Percentiles rank a stretch among this genome's conserved stretches.
Evolutionary conservation across 1,140 invertebrate genomes (phyloP).

Genomic region (Neoseiulus cucumeris): DNA sequence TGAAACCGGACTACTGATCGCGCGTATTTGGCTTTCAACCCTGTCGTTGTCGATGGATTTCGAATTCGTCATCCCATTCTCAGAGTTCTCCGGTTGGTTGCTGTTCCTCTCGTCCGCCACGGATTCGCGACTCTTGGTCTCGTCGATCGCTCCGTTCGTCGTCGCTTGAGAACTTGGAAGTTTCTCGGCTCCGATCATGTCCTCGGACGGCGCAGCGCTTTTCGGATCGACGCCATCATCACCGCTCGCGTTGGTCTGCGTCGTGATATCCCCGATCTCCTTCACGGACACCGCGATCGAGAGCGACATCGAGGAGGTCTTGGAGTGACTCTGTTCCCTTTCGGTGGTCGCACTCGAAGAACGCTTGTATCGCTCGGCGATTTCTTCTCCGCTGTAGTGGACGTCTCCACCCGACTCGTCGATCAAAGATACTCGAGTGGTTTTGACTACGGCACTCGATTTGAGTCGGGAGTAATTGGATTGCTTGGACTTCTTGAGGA

Average conservation of each 20-base stretch:
- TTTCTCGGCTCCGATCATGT: background rate
- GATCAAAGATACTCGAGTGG: background rate
- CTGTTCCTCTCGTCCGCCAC: background rate
- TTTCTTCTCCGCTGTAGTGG: background rate
- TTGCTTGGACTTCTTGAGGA: background rate
- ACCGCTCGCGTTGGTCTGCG: background rate
- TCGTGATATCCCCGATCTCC: background rate
- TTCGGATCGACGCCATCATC: background rate
- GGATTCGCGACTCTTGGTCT: background rate
- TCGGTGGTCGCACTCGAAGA: background rate
- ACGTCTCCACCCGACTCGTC: background rate
- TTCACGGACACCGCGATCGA: conserved; percentile 6
- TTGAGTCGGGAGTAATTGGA: background rate
- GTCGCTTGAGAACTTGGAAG: background rate
- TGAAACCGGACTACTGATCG: background rate
- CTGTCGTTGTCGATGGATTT: background rate
- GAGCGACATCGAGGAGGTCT: background rate
- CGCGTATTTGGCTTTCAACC: background rate
- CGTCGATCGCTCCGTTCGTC: background rate
- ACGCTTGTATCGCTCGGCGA: background rate
- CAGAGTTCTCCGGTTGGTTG: background rate
- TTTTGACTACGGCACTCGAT: background rate
- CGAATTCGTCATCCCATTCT: background rate
- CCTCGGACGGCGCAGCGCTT: background rate
- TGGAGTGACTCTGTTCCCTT: no score